Base-by-base conservation (phyloP, 2,113 vertebrate species). In the Setophaga petechia region DNA sequence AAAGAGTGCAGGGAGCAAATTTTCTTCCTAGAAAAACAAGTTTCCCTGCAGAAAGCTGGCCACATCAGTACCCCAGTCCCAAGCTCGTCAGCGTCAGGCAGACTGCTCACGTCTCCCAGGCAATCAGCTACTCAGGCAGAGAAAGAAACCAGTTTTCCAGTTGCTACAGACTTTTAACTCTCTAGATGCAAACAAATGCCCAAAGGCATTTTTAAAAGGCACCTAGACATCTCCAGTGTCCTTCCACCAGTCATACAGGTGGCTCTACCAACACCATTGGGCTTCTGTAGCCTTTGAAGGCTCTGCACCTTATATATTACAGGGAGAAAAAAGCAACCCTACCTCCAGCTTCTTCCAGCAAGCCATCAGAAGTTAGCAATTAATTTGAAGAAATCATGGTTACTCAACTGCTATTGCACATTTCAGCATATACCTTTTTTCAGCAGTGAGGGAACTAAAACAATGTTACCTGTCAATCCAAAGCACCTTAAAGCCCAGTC, bases 11-110 rank as follows among this genome's bases (percentile, higher is more conserved):
- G 65, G 61, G 93, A 93, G 49, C n/a, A 39, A 72, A 87, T 71
- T 63, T 92, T 92, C 83, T 58, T 80, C 39, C 88, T 43, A 69
- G 82, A 84, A 92, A 91, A 95, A 69, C 54, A 85, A 89, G 68
- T 72, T 80, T 52, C 54, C 80, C 76, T 66, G 41, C 11, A 71
- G 58, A 88, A 94, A 80, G 46, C 41, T 65, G 73, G 24, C 49
- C 67, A 68, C 41, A 75, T 31, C 54, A 79, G 61, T 35, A 91
- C 6, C 25, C 19, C 65, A 21, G 39, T 31, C 35, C 52, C 37
- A 80, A 62, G 31, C 47, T 55, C 61, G 18, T 30, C 76, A 88
- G 67, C 61, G 20, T 30, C 76, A 88, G 67, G 52, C 76, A 87
- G 71, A 51, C 76, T 74, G 79, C 51, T 71, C 46, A 14, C 0